Conservation (phyloP, 2,888 invertebrate species). For the Synanthedon vespiformis region DNA sequence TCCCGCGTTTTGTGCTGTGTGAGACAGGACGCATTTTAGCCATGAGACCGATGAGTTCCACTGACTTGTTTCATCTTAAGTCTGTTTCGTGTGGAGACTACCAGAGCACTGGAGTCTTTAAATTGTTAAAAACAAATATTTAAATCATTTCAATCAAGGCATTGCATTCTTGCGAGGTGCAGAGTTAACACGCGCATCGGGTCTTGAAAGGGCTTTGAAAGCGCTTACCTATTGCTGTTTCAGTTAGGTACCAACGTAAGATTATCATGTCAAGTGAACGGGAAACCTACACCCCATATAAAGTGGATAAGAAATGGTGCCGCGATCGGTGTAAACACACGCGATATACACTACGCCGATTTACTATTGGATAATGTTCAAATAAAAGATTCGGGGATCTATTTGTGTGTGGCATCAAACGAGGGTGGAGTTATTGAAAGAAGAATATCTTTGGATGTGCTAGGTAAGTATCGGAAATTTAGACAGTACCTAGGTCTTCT, state of each 20-base stretch:
- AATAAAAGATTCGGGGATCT: constrained; percentile 49
- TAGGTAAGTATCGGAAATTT: constrained; percentile 28
- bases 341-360: constrained; percentile 34
- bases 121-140: too few species aligned
- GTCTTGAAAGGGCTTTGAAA: too few species aligned
- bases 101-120: background rate
- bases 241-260: constrained; percentile 36
- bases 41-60: too few species aligned
- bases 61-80: too few species aligned
- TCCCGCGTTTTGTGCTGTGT: too few species aligned
- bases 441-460: constrained; percentile 41
- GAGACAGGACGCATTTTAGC: too few species aligned
- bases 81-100: too few species aligned
- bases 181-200: too few species aligned
- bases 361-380: constrained; percentile 30
- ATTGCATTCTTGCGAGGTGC: too few species aligned
- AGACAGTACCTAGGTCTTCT: background rate
- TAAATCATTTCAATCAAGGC: too few species aligned
- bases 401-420: constrained; percentile 69
- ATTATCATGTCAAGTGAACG: constrained; percentile 66
- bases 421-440: constrained; percentile 56
- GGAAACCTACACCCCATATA: constrained; percentile 68
- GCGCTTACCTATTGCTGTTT: constrained; percentile 7
- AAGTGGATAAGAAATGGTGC: constrained; percentile 70
- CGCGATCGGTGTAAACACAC: constrained; percentile 22